These are phyloP conservation scores for Lasiommata megera DNA, from an alignment of 2,888 invertebrate species.

Conservation along the genomic window DNA sequence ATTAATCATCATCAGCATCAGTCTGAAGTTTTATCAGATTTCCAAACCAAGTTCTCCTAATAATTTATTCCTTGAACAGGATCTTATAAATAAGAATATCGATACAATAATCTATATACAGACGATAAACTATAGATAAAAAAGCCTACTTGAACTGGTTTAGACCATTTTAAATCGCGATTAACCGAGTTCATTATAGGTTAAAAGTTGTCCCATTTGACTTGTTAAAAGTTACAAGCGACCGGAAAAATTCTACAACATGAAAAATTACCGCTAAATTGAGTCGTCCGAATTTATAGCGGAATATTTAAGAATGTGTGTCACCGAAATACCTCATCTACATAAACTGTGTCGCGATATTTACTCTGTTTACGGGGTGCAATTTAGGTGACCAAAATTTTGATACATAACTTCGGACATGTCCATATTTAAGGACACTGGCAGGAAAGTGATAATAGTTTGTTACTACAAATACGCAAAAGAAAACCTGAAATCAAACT, in stretches of 20 bases:
- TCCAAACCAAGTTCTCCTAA: not conserved
- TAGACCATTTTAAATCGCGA: not conserved
- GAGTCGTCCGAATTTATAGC: slow-evolving; percentile 13
- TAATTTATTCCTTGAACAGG: not conserved
- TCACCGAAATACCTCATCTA: slow-evolving; percentile 27
- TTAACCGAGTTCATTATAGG: not conserved
- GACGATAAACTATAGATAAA: not conserved
- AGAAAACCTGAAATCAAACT: no score
- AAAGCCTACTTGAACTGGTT: not conserved
- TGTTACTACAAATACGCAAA: no score
- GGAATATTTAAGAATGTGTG: slow-evolving; percentile 23
- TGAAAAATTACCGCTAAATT: slow-evolving; percentile 14
- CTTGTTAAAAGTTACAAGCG: slow-evolving; percentile 11
- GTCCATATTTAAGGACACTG: not conserved
- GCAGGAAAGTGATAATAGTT: no score
- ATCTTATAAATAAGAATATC: not conserved
- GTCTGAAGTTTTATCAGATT: not conserved
- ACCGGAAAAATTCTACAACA: slow-evolving; percentile 13
- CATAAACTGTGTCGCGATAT: slow-evolving; percentile 26
- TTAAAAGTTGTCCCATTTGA: not conserved
- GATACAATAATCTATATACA: not conserved
- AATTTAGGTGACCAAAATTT: slow-evolving; percentile 4
- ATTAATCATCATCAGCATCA: no score
- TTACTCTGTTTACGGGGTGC: slow-evolving; percentile 27
- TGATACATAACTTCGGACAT: not conserved